phyloP scores from a whole-genome alignment of 1,140 invertebrate genomes.

The Tetramorium parvispinum region DNA sequence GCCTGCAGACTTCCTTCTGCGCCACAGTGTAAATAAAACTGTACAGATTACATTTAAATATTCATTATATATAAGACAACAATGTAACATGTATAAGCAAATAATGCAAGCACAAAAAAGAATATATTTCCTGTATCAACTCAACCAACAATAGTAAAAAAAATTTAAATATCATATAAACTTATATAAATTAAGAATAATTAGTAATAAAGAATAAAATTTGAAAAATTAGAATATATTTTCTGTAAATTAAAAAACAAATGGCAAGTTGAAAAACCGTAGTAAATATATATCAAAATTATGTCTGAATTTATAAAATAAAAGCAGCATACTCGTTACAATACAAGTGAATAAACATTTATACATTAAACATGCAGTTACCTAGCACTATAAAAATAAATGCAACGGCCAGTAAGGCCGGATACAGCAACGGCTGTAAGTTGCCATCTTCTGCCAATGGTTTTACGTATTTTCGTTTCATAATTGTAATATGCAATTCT shows the following conservation, averaged over 20 bases:
- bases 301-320: slow-evolving; percentile 6
- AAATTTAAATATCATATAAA: background rate
- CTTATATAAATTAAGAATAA: background rate
- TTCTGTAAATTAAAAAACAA: background rate
- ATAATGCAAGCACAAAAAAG: slow-evolving; percentile 13
- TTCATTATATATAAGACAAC: background rate
- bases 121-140: background rate
- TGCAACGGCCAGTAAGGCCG: slow-evolving; percentile 84
- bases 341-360: slow-evolving; percentile 65
- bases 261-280: background rate
- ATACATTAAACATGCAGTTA: slow-evolving; percentile 76
- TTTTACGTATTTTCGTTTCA: slow-evolving; percentile 76
- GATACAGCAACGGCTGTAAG: slow-evolving; percentile 80
- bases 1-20: slow-evolving; percentile 85
- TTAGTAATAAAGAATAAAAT: background rate
- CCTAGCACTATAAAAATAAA: slow-evolving; percentile 86
- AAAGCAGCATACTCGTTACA: background rate
- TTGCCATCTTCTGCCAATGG: slow-evolving; percentile 76
- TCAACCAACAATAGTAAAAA: background rate
- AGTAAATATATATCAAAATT: slow-evolving; percentile 4
- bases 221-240: background rate
- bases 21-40: slow-evolving; percentile 87
- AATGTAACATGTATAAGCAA: background rate
- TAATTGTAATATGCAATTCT: slow-evolving; percentile 46
- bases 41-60: slow-evolving; percentile 57